phyloP scores from a whole-genome alignment of 2,797 vertebrate genomes.

The Avahi laniger region DNA sequence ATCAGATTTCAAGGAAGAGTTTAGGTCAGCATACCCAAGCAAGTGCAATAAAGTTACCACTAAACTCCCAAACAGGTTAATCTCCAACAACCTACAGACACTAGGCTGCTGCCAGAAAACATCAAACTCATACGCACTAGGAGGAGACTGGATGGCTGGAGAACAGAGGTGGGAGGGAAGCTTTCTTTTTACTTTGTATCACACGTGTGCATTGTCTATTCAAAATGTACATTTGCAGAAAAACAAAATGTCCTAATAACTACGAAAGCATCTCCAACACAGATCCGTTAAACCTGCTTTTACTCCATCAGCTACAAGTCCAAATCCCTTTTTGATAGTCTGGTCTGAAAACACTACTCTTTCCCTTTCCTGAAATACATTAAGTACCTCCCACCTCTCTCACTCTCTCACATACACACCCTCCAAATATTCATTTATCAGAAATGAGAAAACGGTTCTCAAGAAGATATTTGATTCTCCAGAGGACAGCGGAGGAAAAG shows the following conservation, averaged over 20 bases:
- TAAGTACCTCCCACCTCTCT: not conserved
- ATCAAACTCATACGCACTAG: not conserved
- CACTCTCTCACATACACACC: conserved; percentile 7
- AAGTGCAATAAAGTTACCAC: conserved; percentile 36
- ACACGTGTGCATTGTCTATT: not conserved
- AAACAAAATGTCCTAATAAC: not conserved
- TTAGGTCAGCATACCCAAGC: conserved; percentile 3
- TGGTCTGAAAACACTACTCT: not conserved
- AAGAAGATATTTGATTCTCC: not conserved
- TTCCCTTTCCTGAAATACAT: not conserved
- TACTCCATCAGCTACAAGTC: not conserved
- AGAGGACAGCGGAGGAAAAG: not conserved
- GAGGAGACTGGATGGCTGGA: not conserved
- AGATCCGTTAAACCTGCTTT: not conserved
- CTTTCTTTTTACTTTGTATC: not conserved
- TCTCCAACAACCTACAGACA: not conserved
- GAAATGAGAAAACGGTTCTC: conserved; percentile 7
- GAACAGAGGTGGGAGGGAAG: not conserved
- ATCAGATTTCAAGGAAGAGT: not conserved
- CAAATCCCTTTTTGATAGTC: not conserved
- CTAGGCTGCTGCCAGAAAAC: not conserved
- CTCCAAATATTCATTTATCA: not conserved
- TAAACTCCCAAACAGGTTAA: not conserved
- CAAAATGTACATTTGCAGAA: not conserved
- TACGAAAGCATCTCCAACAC: conserved; percentile 18